These are phyloP conservation scores for Araneus ventricosus DNA, from an alignment of 1,140 invertebrate genomes.

Conservation along the genomic window DNA sequence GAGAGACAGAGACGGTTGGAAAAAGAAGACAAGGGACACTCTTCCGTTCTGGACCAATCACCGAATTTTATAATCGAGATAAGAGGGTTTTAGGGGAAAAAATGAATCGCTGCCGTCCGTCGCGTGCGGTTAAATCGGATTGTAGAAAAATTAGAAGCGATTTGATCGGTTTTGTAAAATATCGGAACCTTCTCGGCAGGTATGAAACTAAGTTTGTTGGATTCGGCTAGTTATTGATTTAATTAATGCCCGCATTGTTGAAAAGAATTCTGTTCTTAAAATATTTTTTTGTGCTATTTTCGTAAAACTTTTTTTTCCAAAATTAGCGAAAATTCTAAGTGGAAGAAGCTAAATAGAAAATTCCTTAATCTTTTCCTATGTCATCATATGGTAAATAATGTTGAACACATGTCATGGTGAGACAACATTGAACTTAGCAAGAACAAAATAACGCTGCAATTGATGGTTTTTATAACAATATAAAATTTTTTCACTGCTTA, in stretches of 20 bases:
- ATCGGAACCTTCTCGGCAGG: neutral
- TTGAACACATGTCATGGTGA: too few relatives aligned
- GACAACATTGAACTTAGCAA: too few relatives aligned
- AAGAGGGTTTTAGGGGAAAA: neutral
- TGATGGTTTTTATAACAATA: too few relatives aligned
- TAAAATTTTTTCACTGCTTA: too few relatives aligned
- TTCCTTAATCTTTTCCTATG: too few relatives aligned
- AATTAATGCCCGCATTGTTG: neutral
- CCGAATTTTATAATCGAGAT: conserved; percentile 32
- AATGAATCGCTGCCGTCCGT: neutral
- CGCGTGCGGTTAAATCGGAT: conserved; percentile 23
- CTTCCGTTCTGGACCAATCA: conserved; percentile 41
- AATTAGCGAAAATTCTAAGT: too few relatives aligned
- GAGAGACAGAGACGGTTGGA: conserved; percentile 20
- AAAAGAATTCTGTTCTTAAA: neutral
- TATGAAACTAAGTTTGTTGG: neutral
- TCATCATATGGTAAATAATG: too few relatives aligned
- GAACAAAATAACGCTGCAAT: too few relatives aligned
- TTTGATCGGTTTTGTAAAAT: neutral
- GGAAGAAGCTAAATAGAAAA: too few relatives aligned
- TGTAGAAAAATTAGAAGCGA: neutral
- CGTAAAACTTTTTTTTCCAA: too few relatives aligned
- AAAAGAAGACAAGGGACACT: conserved; percentile 1
- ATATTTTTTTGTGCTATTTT: too few relatives aligned
- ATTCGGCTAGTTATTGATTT: neutral